Evolutionary conservation across 2,888 invertebrate species (phyloP).

Genomic region (Luperina testacea): DNA sequence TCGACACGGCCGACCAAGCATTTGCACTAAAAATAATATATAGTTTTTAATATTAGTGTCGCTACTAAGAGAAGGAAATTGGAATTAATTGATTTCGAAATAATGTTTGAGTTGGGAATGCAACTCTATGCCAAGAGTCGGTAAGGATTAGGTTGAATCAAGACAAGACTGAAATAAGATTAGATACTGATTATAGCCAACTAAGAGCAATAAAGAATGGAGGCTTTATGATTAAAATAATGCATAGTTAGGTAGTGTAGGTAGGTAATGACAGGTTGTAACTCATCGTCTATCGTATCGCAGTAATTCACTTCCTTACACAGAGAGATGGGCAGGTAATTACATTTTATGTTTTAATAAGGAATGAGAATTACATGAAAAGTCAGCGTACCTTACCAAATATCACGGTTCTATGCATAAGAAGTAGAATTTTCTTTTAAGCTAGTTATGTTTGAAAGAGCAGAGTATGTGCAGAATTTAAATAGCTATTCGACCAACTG

Average conservation of each 20-base stretch:
- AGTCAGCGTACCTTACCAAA: conserved; percentile 13
- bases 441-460: neutral
- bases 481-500: neutral
- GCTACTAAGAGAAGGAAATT: conserved; percentile 35
- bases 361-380: conserved; percentile 18
- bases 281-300: conserved; percentile 18
- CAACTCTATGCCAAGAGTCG: neutral
- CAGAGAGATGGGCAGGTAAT: conserved; percentile 34
- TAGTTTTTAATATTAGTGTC: conserved; percentile 36
- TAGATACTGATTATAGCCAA: neutral
- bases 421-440: neutral
- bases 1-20: conserved; percentile 51
- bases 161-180: conserved; percentile 1
- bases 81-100: conserved; percentile 29
- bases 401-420: neutral
- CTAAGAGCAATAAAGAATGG: conserved; percentile 23
- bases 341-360: conserved; percentile 34
- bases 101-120: neutral
- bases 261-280: conserved; percentile 40
- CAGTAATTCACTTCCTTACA: conserved; percentile 37
- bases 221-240: conserved; percentile 38
- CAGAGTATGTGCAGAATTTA: neutral
- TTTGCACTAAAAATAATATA: conserved; percentile 33
- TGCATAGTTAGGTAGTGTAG: conserved; percentile 22
- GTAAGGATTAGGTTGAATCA: conserved; percentile 5